Percentiles rank a stretch among this genome's conserved stretches.
phyloP scores from a whole-genome alignment of 1,140 invertebrate genomes.

The Manduca sexta region DNA sequence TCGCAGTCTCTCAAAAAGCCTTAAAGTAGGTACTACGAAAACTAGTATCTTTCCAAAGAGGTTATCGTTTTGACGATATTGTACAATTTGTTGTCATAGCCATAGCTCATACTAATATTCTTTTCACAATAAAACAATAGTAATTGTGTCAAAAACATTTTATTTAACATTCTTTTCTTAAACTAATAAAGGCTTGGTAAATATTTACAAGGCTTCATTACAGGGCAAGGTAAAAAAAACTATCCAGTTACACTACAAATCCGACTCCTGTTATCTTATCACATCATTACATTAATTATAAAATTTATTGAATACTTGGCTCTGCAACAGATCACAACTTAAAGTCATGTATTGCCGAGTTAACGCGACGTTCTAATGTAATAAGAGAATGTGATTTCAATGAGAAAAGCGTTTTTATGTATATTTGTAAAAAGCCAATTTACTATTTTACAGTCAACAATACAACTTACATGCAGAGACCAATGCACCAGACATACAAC shows the following conservation, averaged over 20 bases:
- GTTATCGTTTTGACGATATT: too few species aligned
- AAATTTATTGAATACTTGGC: constrained; percentile 50
- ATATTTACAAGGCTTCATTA: constrained; percentile 71
- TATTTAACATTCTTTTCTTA: constrained; percentile 69
- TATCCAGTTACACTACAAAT: constrained; percentile 52
- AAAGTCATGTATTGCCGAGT: constrained; percentile 11
- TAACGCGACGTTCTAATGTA: background rate
- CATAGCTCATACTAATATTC: background rate
- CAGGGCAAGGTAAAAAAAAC: constrained; percentile 68
- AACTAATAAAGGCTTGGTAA: constrained; percentile 65
- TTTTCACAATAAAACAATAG: constrained; percentile 47
- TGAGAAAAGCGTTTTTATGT: background rate
- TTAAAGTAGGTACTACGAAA: too few species aligned
- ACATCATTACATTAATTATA: constrained; percentile 34
- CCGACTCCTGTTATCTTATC: constrained; percentile 46
- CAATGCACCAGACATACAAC: constrained; percentile 35
- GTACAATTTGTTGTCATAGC: too few species aligned
- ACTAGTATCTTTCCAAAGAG: too few species aligned
- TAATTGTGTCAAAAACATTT: constrained; percentile 62
- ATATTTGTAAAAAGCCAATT: constrained; percentile 44
- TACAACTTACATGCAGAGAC: constrained; percentile 33
- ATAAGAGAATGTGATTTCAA: background rate
- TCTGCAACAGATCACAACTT: constrained; percentile 32
- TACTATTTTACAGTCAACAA: constrained; percentile 11
- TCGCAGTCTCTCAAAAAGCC: too few species aligned